Conservation (phyloP, 2,888 invertebrate species). For the Hypena proboscidalis region DNA sequence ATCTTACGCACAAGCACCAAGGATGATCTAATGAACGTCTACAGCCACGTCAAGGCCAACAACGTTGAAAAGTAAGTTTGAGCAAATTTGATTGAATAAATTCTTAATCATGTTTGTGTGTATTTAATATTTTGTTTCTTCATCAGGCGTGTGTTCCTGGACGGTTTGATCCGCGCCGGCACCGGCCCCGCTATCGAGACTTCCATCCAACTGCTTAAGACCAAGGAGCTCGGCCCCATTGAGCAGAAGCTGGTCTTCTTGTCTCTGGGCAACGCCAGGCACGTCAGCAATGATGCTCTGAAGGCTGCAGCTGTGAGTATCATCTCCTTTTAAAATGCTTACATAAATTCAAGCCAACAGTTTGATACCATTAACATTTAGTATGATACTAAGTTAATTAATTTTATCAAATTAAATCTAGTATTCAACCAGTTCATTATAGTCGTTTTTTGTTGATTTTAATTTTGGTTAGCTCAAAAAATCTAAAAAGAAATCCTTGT, state of each 20-base stretch:
- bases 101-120: not conserved
- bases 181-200: constrained; percentile 92
- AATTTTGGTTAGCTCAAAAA: too few species aligned
- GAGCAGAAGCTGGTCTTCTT: constrained; percentile 88
- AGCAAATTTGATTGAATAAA: not conserved
- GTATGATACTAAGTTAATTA: too few species aligned
- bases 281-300: constrained; percentile 88
- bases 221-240: constrained; percentile 82
- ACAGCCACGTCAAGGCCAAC: constrained; percentile 87
- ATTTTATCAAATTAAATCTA: too few species aligned
- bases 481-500: too few species aligned
- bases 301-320: constrained; percentile 85
- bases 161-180: constrained; percentile 92
- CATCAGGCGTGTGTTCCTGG: constrained; percentile 89
- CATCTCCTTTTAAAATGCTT: too few species aligned
- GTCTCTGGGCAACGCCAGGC: constrained; percentile 88
- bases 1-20: constrained; percentile 88
- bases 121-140: constrained; percentile 1
- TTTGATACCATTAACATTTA: too few species aligned
- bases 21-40: constrained; percentile 89
- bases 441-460: too few species aligned
- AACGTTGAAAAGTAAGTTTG: constrained; percentile 82
- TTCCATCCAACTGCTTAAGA: constrained; percentile 87
- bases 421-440: too few species aligned
- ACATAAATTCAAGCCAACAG: too few species aligned